Evolutionary conservation across 2,888 invertebrate species (phyloP).

Genomic region (Coecobrya sp.): DNA sequence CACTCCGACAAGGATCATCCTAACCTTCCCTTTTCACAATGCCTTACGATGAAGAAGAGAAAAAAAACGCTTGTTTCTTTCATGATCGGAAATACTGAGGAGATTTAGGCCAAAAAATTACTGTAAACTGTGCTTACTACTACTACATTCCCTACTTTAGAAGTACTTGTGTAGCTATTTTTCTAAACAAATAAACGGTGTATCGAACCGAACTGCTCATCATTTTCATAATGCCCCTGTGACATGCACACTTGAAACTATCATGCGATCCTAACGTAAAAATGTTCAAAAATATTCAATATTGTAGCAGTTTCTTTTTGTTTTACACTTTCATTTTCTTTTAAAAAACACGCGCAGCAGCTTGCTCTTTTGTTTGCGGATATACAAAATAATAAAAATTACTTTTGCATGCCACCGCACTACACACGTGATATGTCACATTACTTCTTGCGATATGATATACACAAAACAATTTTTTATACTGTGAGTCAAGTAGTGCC

Average conservation of each 20-base stretch:
- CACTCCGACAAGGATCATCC: not conserved
- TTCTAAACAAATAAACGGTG: not conserved
- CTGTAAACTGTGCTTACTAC: not conserved
- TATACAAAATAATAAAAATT: not conserved
- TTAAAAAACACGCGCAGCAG: not conserved
- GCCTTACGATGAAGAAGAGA: not conserved
- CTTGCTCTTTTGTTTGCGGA: slow-evolving; percentile 5
- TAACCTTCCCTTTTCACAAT: slow-evolving; percentile 75
- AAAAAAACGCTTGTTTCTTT: slow-evolving; percentile 67
- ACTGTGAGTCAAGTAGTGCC: not conserved
- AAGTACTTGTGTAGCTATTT: too few relatives aligned
- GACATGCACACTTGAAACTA: slow-evolving; percentile 46
- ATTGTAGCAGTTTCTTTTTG: not conserved
- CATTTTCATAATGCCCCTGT: slow-evolving; percentile 13
- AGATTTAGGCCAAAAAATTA: slow-evolving; percentile 75
- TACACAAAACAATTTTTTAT: not conserved
- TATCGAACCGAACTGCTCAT: not conserved
- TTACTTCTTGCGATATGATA: not conserved
- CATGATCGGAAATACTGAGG: slow-evolving; percentile 78
- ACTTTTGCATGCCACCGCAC: not conserved
- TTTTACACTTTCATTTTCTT: slow-evolving; percentile 31
- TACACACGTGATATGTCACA: not conserved
- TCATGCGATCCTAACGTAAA: not conserved
- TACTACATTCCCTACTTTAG: not conserved
- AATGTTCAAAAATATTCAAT: too few relatives aligned